Evolutionary conservation across 1,140 invertebrate genomes (phyloP), one percentile per base, ranked within the genome.

Genomic region (Drosophila gunungcola): DNA sequence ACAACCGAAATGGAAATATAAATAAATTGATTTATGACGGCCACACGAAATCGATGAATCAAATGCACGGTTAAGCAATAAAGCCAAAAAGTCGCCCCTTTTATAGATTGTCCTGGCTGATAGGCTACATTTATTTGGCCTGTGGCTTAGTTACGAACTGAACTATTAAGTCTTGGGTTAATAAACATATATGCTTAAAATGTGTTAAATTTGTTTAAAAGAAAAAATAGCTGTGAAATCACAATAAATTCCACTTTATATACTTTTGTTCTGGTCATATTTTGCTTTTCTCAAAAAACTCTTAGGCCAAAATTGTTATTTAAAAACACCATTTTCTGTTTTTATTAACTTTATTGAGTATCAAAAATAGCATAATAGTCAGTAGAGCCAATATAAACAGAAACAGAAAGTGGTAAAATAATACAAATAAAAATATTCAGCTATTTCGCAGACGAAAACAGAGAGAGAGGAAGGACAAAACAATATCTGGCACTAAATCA

Each of bases 321-420:
- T 32, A 41, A 6, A 10, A 48, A 42, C 9, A 41, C 43, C 13
- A 49, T 49, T 70, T 69, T 56, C 51, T 65, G 52, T 69, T 45
- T 70, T 85, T 85, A 78, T 86, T 86, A 73, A 74, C 82, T 74
- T 81, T 85, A 70, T 85, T 62, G 63, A 81, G 78, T 84, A 81
- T 78, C 81, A 78, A 80, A 80, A 85, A 77, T 80, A 61, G 67
- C 81, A 80, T 77, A 65, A 84, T 78, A 79, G 67, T 84, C 76
- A 74, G 51, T 55, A 58, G 29, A 63, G 53, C 57, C 70, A 79
- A 75, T 70, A 74, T 46, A 57, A 57, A 65, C 25, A 72, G 45
- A 65, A 70, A 65, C 48, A 58, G 42, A 13, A 45, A 51, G 52
- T 39, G 10, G 39, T 6, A 45, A 38, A 43, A 43, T 29, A 67